Evolutionary conservation across 2,888 invertebrate species (phyloP).

Genomic region (Drosophila macrospina): DNA sequence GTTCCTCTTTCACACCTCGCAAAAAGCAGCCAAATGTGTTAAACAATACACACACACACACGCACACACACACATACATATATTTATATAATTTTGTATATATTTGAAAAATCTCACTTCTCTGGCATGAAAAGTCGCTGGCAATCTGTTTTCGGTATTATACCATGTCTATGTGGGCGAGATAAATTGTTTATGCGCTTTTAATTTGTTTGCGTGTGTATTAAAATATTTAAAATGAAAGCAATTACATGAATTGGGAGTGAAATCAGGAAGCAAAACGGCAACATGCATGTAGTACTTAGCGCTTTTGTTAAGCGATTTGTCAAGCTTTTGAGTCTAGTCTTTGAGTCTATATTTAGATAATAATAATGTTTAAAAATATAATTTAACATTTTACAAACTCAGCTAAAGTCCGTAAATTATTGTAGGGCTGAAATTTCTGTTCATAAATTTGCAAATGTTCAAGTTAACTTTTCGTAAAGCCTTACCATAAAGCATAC

Average conservation of each 20-base stretch:
- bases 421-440: too few species aligned
- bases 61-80: conserved; percentile 22
- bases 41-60: conserved; percentile 54
- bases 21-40: conserved; percentile 39
- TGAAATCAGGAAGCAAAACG: background rate
- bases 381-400: too few species aligned
- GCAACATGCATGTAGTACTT: conserved; percentile 8
- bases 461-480: background rate
- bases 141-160: conserved; percentile 54
- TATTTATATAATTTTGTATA: conserved; percentile 14
- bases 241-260: conserved; percentile 17
- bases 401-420: background rate
- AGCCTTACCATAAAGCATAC: conserved; percentile 1
- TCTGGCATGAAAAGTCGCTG: conserved; percentile 31
- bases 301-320: conserved; percentile 18
- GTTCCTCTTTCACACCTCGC: conserved; percentile 70
- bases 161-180: conserved; percentile 32
- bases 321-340: conserved; percentile 11
- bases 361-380: background rate
- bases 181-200: conserved; percentile 64
- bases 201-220: conserved; percentile 60
- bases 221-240: conserved; percentile 61
- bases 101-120: conserved; percentile 8
- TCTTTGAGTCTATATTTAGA: too few species aligned
- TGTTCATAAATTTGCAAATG: conserved; percentile 1